Base-by-base conservation (phyloP, 2,888 invertebrate genomes). In the Ommatoiulus sabulosus region DNA sequence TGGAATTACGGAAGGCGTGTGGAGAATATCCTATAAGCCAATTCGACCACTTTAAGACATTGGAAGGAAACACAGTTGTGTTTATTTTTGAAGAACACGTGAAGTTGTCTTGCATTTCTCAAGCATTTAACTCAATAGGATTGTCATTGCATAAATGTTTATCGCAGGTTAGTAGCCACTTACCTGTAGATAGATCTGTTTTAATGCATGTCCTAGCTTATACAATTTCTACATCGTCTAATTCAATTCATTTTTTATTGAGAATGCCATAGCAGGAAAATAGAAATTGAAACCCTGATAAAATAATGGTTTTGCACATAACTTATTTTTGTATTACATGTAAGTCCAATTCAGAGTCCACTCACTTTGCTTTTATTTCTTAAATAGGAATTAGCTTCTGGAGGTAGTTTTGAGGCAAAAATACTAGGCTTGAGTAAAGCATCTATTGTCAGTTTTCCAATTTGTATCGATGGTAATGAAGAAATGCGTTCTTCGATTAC, bases 61-160 rank as follows among this genome's bases (percentile, higher is more conserved):
- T 24, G 24, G 24, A 72, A 24, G 72, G 72, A 24, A 72, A 24
- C 24, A 8, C 24, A 24, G 72, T 10, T 72, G 24, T 10, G 7
- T 24, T 72, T 72, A 72, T 20, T 72, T 72, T 72, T 72, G 10
- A 72, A 72, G 72, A 72, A 24, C 24, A 72, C 2, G 72, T 72
- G 24, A 24, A 72, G 5, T 72, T 72, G 20, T 6, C 2, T 72
- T 24, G 24, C 72, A 72, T 72, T n/a, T 72, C 24, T 24, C 24
- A 72, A 72, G 72, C 72, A n/a, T 72, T 72, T 24, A 72, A 24
- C 24, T 72, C 72, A 72, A 72, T 72, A 72, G 24, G 24, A 8
- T 8, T 72, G 24, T 0, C 0, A n/a, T 24, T 72, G 12, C 7
- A 24, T 10, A 10, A 24, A 24, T 7, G 24, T 72, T 72, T 24